Evolutionary conservation across 2,888 invertebrate species (phyloP).

Genomic region (Achlya flavicornis): DNA sequence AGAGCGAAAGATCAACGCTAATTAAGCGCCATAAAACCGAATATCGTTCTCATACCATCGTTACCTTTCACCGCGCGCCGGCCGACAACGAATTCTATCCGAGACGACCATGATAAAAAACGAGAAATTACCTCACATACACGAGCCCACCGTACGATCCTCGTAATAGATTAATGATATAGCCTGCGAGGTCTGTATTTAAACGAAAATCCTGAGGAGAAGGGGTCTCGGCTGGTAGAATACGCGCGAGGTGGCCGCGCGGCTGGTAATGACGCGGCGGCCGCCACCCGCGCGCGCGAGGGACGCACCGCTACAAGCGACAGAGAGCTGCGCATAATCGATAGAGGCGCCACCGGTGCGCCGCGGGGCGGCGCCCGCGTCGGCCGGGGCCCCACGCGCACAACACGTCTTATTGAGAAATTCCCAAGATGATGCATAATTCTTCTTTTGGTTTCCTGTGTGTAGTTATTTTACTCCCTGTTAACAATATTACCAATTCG

Average conservation of each 20-base stretch:
- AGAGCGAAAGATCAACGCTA: conserved; percentile 74
- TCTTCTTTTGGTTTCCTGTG: conserved; percentile 74
- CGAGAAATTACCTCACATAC: conserved; percentile 63
- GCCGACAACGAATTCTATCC: conserved; percentile 61
- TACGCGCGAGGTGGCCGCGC: conserved; percentile 50
- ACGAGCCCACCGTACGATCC: conserved; percentile 65
- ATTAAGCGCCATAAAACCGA: conserved; percentile 80
- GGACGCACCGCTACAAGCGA: conserved; percentile 41
- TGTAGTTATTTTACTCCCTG: conserved; percentile 76
- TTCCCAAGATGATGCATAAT: conserved; percentile 80
- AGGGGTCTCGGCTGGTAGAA: conserved; percentile 17
- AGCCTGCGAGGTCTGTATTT: conserved; percentile 72
- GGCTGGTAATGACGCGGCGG: conserved; percentile 23
- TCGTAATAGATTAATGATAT: conserved; percentile 82
- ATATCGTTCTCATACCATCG: conserved; percentile 69
- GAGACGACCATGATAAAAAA: conserved; percentile 58
- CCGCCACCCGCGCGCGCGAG: conserved; percentile 42
- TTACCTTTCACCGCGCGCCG: conserved; percentile 70
- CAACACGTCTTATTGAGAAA: conserved; percentile 80
- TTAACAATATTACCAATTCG: conserved; percentile 82
- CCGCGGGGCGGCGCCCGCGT: conserved; percentile 76
- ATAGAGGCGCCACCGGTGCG: conserved; percentile 73
- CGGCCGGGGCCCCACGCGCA: conserved; percentile 70
- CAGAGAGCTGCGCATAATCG: conserved; percentile 55
- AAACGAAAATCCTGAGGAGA: conserved; percentile 61